Conservation (phyloP, 2,797 vertebrate genomes). For the Thalassophryne amazonica region DNA sequence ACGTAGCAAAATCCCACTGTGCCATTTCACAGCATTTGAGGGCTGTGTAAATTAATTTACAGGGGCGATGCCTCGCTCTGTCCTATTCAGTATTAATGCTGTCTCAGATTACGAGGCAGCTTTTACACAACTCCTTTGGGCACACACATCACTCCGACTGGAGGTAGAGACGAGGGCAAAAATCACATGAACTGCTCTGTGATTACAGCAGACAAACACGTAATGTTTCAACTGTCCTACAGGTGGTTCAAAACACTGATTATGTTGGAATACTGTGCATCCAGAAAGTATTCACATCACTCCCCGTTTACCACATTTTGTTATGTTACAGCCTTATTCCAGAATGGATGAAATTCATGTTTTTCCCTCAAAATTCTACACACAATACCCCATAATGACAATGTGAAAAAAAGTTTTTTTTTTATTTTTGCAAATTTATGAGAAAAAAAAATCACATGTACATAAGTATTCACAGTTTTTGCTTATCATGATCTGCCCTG, state of each 20-base stretch:
- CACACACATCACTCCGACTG: conserved; percentile 22
- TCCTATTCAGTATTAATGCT: conserved; percentile 67
- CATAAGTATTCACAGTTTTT: too few relatives aligned
- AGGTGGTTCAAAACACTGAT: conserved; percentile 26
- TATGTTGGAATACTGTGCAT: conserved; percentile 43
- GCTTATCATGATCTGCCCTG: too few relatives aligned
- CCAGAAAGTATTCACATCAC: too few relatives aligned
- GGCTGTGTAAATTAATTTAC: conserved; percentile 61
- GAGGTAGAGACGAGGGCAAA: conserved; percentile 21
- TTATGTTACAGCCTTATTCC: too few relatives aligned
- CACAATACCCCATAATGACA: too few relatives aligned
- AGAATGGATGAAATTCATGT: too few relatives aligned
- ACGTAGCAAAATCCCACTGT: conserved; percentile 28
- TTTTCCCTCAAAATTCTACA: too few relatives aligned
- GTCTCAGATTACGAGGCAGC: conserved; percentile 64
- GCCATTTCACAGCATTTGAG: conserved; percentile 15
- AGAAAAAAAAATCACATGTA: too few relatives aligned
- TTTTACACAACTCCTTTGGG: conserved; percentile 25
- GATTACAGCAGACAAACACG: conserved; percentile 43
- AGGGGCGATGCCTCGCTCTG: conserved; percentile 30
- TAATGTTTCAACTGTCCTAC: conserved; percentile 36
- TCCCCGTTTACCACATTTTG: too few relatives aligned
- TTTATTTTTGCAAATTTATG: too few relatives aligned
- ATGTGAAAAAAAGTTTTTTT: too few relatives aligned
- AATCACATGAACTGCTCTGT: conserved; percentile 26